Percentiles rank a stretch among this genome's conserved stretches.
These are phyloP conservation scores for Pegea sp. DNA, from an alignment of 23 tunicate genomes.

Conservation along the genomic window DNA sequence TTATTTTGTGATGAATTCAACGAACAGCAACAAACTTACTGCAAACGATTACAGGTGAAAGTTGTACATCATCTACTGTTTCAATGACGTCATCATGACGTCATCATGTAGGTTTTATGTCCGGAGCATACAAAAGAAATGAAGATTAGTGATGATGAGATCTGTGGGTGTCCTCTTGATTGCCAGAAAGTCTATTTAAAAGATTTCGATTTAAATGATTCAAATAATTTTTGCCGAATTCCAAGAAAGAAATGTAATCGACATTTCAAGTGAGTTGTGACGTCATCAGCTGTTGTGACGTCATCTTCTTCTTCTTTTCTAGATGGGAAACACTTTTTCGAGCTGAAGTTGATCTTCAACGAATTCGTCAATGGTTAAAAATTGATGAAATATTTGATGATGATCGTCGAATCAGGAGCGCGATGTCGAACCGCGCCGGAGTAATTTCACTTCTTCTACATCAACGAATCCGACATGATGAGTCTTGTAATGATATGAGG, in stretches of 20 bases:
- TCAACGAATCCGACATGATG: conserved; percentile 65
- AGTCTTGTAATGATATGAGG: conserved; percentile 52
- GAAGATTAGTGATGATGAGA: conserved; percentile 52
- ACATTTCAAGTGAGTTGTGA: conserved; percentile 34
- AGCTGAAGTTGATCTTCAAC: conserved; percentile 75
- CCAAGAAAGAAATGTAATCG: conserved; percentile 60
- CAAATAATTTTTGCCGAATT: conserved; percentile 38
- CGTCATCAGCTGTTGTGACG: neutral
- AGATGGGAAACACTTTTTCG: conserved; percentile 89
- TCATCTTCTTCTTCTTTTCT: neutral
- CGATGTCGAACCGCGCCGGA: conserved; percentile 70
- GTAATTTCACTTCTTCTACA: conserved; percentile 63
- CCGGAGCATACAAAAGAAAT: conserved; percentile 88
- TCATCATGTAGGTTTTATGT: conserved; percentile 40
- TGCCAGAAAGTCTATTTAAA: no score
- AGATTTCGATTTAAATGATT: conserved; percentile 41
- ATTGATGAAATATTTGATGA: conserved; percentile 89
- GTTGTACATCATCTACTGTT: neutral
- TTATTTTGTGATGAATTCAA: conserved; percentile 80
- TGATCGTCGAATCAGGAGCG: conserved; percentile 55
- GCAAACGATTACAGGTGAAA: conserved; percentile 60
- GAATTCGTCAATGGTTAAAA: conserved; percentile 85
- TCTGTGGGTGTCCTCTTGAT: conserved; percentile 68
- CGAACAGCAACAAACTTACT: conserved; percentile 69
- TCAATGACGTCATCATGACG: neutral